These are phyloP conservation scores for Diogma glabrata DNA, from an alignment of 2,888 invertebrate genomes.

Conservation along the genomic window DNA sequence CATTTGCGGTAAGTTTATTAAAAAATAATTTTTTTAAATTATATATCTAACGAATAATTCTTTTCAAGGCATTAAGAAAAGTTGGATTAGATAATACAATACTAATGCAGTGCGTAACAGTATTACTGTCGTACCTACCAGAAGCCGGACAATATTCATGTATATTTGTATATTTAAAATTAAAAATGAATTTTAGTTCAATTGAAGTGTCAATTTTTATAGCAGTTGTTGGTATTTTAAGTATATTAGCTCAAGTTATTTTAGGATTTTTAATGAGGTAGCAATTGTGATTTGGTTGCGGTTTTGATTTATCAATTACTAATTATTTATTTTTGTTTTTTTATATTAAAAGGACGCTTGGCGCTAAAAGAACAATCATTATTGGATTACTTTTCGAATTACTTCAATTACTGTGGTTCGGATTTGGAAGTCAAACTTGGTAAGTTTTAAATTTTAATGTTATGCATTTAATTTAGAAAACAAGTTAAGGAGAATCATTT, in stretches of 20 bases:
- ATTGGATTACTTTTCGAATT: conserved; percentile 93
- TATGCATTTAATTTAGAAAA: neutral
- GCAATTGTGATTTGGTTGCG: conserved; percentile 17
- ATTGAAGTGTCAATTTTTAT: conserved; percentile 96
- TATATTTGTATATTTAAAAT: conserved; percentile 96
- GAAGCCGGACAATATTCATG: conserved; percentile 99
- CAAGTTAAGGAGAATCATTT: neutral
- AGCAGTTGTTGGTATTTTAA: conserved; percentile 90
- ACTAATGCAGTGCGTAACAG: conserved; percentile 91
- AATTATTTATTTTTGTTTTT: neutral
- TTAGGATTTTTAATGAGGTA: conserved; percentile 66
- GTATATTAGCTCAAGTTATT: conserved; percentile 88
- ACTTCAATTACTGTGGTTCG: conserved; percentile 94
- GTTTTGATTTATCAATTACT: neutral
- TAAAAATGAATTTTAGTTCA: conserved; percentile 93
- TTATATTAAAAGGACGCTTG: conserved; percentile 51
- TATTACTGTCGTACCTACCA: conserved; percentile 94
- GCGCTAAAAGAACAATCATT: conserved; percentile 95
- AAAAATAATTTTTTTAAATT: conserved; percentile 23
- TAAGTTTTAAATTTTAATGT: conserved; percentile 30
- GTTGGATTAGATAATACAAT: conserved; percentile 94
- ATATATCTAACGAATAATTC: conserved; percentile 2
- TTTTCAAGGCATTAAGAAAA: conserved; percentile 58
- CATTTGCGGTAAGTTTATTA: conserved; percentile 85
- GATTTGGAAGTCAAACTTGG: conserved; percentile 93